Conservation (phyloP, 2,888 invertebrate species). For the Phymatocera aterrima region DNA sequence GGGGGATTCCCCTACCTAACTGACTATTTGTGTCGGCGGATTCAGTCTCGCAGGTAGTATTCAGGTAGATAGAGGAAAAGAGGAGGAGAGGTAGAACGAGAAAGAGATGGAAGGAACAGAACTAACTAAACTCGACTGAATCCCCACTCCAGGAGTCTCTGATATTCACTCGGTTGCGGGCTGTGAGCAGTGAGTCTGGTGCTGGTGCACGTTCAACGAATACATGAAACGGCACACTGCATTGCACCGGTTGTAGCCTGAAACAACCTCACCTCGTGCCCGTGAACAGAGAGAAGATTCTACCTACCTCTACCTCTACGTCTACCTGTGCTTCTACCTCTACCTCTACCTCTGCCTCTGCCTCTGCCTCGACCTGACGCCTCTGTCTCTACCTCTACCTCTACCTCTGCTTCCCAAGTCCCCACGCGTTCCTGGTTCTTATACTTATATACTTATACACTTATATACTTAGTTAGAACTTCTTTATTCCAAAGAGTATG, state of each 20-base stretch:
- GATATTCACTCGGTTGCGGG: too few relatives aligned
- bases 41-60: slow-evolving; percentile 18
- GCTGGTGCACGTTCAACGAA: slow-evolving; percentile 35
- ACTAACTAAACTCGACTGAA: neutral
- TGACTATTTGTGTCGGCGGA: neutral
- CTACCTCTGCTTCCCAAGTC: neutral
- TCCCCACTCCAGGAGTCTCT: neutral
- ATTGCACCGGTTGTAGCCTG: slow-evolving; percentile 28
- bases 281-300: slow-evolving; percentile 39
- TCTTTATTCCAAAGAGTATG: slow-evolving; percentile 39
- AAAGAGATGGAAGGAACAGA: neutral
- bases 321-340: too few relatives aligned
- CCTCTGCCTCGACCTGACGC: too few relatives aligned
- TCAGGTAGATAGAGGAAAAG: neutral
- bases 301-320: too few relatives aligned
- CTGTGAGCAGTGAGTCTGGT: too few relatives aligned
- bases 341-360: too few relatives aligned
- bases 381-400: neutral
- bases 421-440: slow-evolving; percentile 12
- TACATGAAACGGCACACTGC: too few relatives aligned
- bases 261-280: slow-evolving; percentile 39
- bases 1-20: slow-evolving; percentile 34
- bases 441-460: too few relatives aligned
- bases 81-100: neutral
- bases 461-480: slow-evolving; percentile 24